Evolutionary conservation across 2,797 vertebrate species (phyloP), one percentile per base, ranked within the genome.

Genomic region (Microtus obscurus): DNA sequence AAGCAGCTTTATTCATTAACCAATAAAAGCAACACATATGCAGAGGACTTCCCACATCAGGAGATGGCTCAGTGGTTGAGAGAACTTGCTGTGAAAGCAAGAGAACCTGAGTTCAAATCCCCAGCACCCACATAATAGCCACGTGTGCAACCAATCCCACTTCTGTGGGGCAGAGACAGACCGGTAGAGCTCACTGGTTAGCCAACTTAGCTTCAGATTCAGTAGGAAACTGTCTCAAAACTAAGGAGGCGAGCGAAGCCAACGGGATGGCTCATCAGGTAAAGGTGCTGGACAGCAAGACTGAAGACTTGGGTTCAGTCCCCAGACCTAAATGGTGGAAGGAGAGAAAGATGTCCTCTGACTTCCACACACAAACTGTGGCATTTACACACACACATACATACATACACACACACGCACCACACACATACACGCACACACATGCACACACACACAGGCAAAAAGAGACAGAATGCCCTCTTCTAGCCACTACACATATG

Each of bases 401-500:
- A 14, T 3, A 27, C 45, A 31, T 6, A 31, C 43, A 45, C 74
- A 77, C 43, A 48, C 27, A 31, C 17, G 4, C 48, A 48, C 2
- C 73, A 43, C 11, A 27, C 10, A 21, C 48, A 53, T 3, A 23
- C 10, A 12, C 48, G n/a, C 11, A 13, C 10, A 13, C 34, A 14
- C 1, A 4, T 0, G 9, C 43, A 29, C 71, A 45, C 43, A 76
- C 74, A 29, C 43, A 31, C 0, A 5, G 13, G 43, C 25, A 43
- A 76, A 45, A 76, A 48, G 43, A 29, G 74, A 16, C 25, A 76
- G 5, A 76, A 76, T 8, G 13, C 43, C 74, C 6, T 45, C 74
- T 76, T 45, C 74, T 76, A 45, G 74, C 40, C 43, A 45, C 74
- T 76, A 27, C 25, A 76, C 43, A 45, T 74, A 23, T 13, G 40